phyloP scores from a whole-genome alignment of 2,113 vertebrate species.

The Salvelinus fontinalis region DNA sequence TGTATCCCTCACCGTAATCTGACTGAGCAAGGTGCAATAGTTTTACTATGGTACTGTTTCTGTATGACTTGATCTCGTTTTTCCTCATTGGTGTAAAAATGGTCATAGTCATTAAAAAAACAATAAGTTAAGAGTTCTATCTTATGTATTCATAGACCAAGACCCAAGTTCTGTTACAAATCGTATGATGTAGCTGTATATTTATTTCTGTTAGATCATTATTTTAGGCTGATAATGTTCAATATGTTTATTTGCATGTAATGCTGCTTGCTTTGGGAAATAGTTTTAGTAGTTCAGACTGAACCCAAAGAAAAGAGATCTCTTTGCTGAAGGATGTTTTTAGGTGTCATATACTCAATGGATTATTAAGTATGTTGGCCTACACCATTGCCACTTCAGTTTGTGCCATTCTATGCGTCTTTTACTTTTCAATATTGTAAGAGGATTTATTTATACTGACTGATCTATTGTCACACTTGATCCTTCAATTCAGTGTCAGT shows the following conservation, averaged over 20 bases:
- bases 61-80: conserved; percentile 3
- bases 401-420: conserved; percentile 31
- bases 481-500: conserved; percentile 38
- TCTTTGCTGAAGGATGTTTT: background rate
- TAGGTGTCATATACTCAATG: too few relatives aligned
- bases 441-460: background rate
- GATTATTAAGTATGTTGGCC: too few relatives aligned
- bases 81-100: background rate
- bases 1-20: background rate
- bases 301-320: conserved; percentile 23
- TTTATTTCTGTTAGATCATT: too few relatives aligned
- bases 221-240: too few relatives aligned
- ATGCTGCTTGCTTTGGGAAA: background rate
- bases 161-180: background rate
- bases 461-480: conserved; percentile 11
- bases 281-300: background rate
- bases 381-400: background rate
- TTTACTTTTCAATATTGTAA: conserved; percentile 6
- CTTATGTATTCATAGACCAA: background rate
- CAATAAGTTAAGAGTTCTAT: background rate
- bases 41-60: conserved; percentile 6
- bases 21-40: conserved; percentile 27
- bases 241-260: background rate
- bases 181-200: background rate
- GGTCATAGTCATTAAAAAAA: background rate